These are phyloP conservation scores for Operophtera brumata DNA, from an alignment of 2,888 invertebrate genomes.

Conservation along the genomic window DNA sequence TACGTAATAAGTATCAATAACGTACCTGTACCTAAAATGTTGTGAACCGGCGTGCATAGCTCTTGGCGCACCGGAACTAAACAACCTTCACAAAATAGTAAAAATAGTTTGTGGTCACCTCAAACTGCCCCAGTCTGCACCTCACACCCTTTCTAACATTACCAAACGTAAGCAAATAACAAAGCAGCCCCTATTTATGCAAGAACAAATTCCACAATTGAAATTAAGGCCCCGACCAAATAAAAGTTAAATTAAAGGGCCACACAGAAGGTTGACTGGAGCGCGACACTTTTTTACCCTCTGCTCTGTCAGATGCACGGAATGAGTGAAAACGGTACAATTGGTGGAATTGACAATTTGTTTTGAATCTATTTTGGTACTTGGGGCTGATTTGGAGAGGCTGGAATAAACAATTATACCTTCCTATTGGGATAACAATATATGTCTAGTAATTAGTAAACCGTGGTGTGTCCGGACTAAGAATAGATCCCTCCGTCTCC, in stretches of 20 bases:
- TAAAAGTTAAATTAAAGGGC: constrained; percentile 53
- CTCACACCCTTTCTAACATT: neutral
- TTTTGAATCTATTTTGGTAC: constrained; percentile 6
- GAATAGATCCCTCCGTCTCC: no score
- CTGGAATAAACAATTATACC: neutral
- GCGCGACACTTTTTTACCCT: constrained; percentile 21
- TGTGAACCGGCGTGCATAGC: neutral
- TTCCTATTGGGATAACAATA: no score
- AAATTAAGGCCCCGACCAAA: constrained; percentile 42
- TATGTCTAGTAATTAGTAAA: no score
- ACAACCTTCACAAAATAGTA: neutral
- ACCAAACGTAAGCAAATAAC: constrained; percentile 17
- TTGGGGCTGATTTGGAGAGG: neutral
- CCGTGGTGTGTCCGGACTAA: no score
- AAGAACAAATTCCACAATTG: constrained; percentile 44
- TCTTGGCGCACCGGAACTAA: neutral
- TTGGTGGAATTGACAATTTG: constrained; percentile 13
- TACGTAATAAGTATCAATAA: no score
- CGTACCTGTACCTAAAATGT: no score
- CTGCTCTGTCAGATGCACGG: constrained; percentile 17
- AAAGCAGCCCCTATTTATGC: constrained; percentile 37
- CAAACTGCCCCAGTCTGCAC: neutral
- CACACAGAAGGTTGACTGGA: constrained; percentile 32
- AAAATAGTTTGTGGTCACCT: neutral
- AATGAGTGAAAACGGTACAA: constrained; percentile 6